Conservation (phyloP, 2,888 invertebrate species). For the Cheilosia urbana region DNA sequence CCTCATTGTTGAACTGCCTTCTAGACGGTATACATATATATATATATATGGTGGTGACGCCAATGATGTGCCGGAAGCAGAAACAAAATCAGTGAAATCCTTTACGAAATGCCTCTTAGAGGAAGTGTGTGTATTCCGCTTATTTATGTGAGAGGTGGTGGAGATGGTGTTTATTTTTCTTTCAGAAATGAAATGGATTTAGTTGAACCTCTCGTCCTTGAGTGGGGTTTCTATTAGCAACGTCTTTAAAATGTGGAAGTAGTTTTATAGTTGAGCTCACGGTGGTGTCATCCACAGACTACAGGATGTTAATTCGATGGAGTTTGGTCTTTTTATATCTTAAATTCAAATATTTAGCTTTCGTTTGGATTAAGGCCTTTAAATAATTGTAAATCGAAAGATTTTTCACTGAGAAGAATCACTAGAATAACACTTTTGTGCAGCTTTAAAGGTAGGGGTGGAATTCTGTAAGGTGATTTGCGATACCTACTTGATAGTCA, state of each 20-base stretch:
- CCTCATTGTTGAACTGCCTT: constrained; percentile 20
- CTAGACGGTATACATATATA: not conserved
- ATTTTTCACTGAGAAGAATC: too few relatives aligned
- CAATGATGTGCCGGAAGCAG: constrained; percentile 8
- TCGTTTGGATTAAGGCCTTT: too few relatives aligned
- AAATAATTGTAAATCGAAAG: too few relatives aligned
- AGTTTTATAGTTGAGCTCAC: constrained; percentile 22
- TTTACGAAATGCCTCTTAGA: constrained; percentile 26
- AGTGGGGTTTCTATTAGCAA: constrained; percentile 4
- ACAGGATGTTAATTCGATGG: too few relatives aligned
- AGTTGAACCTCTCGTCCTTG: not conserved
- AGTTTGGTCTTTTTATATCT: too few relatives aligned
- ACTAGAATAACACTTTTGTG: too few relatives aligned
- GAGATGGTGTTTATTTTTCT: not conserved
- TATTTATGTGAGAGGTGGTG: constrained; percentile 22
- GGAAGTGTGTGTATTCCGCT: constrained; percentile 9
- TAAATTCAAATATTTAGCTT: too few relatives aligned
- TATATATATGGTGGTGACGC: constrained; percentile 7
- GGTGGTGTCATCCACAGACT: constrained; percentile 51
- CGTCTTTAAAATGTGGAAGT: constrained; percentile 32
- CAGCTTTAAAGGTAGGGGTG: too few relatives aligned
- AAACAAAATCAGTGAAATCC: constrained; percentile 45
- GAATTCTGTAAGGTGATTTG: too few relatives aligned
- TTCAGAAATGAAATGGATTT: constrained; percentile 11
- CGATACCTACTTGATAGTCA: too few relatives aligned